A percentile compares a stretch with the other conserved stretches of the same genome.
These are phyloP conservation scores for Panopea generosa DNA, from an alignment of 2,888 invertebrate species.

Conservation along the genomic window DNA sequence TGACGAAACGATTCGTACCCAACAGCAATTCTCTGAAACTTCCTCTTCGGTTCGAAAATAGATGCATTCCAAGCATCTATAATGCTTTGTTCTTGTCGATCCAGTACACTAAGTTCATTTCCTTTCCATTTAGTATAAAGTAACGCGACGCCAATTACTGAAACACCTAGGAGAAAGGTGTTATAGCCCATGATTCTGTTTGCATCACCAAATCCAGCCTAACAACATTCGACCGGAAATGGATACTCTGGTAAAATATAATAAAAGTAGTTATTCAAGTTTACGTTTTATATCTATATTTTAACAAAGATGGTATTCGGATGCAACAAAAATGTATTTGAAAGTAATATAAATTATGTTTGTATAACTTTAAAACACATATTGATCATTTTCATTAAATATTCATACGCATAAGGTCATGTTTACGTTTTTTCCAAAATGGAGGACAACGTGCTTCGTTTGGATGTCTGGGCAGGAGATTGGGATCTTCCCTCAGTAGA, in stretches of 20 bases:
- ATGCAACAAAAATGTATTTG: too few relatives aligned
- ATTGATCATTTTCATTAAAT: too few relatives aligned
- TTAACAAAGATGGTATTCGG: too few relatives aligned
- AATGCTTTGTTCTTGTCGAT: constrained; percentile 60
- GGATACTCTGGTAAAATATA: too few relatives aligned
- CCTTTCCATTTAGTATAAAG: constrained; percentile 46
- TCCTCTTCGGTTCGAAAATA: constrained; percentile 55
- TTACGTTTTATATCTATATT: too few relatives aligned
- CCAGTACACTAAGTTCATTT: constrained; percentile 8
- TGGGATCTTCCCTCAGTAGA: constrained; percentile 95
- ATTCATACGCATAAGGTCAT: too few relatives aligned
- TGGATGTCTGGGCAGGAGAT: constrained; percentile 94
- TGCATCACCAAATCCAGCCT: neutral
- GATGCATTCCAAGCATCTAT: constrained; percentile 65
- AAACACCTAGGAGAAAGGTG: constrained; percentile 50
- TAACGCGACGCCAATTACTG: constrained; percentile 50
- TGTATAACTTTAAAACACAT: too few relatives aligned
- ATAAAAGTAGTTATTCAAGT: too few relatives aligned
- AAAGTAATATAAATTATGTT: too few relatives aligned
- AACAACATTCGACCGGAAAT: too few relatives aligned
- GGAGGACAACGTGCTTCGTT: constrained; percentile 76
- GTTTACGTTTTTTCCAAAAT: constrained; percentile 37
- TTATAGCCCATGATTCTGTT: constrained; percentile 50
- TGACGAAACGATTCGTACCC: constrained; percentile 57
- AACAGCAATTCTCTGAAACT: constrained; percentile 66